Evolutionary conservation across 2,888 invertebrate genomes (phyloP).

Genomic region (Chironomus riparius): DNA sequence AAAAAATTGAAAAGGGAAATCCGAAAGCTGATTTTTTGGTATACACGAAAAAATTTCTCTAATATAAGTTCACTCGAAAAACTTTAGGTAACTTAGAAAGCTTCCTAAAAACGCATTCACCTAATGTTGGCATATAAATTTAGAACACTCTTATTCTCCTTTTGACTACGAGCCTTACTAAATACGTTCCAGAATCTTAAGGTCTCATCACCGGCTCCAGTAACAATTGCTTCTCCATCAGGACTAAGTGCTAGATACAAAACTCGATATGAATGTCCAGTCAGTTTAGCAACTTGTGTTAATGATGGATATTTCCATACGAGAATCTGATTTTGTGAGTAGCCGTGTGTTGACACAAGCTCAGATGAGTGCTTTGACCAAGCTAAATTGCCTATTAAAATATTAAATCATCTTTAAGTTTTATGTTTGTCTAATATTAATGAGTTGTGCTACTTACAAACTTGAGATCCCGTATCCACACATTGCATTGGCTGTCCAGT

Average conservation of each 20-base stretch:
- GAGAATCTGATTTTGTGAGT: conserved; percentile 96
- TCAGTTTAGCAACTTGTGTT: conserved; percentile 92
- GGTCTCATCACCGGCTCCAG: conserved; percentile 97
- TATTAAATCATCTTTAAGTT: background rate
- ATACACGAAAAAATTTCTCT: background rate
- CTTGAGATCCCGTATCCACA: conserved; percentile 71
- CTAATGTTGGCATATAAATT: conserved; percentile 86
- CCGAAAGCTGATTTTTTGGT: background rate
- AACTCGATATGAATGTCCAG: conserved; percentile 93
- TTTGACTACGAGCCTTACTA: conserved; percentile 90
- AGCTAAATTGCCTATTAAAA: conserved; percentile 73
- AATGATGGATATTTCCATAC: conserved; percentile 99
- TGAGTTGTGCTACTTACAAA: background rate
- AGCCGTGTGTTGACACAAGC: conserved; percentile 95
- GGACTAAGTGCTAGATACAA: conserved; percentile 94
- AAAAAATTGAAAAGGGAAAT: no score
- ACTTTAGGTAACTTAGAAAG: no score
- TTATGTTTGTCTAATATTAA: background rate
- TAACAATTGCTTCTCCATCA: conserved; percentile 97
- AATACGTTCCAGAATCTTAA: conserved; percentile 98
- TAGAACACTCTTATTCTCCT: conserved; percentile 86
- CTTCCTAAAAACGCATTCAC: conserved; percentile 38
- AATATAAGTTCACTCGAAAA: background rate
- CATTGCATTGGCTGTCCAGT: conserved; percentile 98
- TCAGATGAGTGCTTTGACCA: conserved; percentile 99